Evolutionary conservation across 1,140 invertebrate genomes (phyloP).

Genomic region (Trissolcus basalis): DNA sequence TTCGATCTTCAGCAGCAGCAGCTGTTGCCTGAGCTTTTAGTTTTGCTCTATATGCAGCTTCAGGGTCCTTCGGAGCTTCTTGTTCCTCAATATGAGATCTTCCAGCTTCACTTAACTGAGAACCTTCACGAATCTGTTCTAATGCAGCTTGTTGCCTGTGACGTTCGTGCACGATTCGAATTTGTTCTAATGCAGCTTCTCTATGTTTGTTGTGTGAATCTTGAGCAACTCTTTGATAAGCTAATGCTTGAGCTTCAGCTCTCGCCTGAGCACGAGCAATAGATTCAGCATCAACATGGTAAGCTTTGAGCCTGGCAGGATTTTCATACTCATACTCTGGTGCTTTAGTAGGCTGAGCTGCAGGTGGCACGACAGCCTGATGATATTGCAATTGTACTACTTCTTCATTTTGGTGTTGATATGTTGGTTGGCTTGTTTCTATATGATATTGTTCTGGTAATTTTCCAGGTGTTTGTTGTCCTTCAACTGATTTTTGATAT

Average conservation of each 20-base stretch:
- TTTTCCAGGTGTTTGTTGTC: constrained; percentile 24
- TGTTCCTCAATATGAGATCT: constrained; percentile 66
- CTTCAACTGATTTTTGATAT: constrained; percentile 61
- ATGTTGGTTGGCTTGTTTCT: constrained; percentile 67
- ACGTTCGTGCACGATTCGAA: constrained; percentile 66
- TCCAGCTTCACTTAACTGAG: constrained; percentile 71
- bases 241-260: constrained; percentile 70
- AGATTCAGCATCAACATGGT: constrained; percentile 56
- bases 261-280: constrained; percentile 66
- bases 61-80: constrained; percentile 65
- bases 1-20: constrained; percentile 67
- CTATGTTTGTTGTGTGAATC: constrained; percentile 70
- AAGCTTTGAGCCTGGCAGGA: constrained; percentile 44
- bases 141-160: constrained; percentile 69
- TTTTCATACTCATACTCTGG: constrained; percentile 70
- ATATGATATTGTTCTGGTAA: constrained; percentile 72
- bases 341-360: constrained; percentile 46
- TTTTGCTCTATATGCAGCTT: constrained; percentile 67
- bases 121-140: constrained; percentile 71
- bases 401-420: constrained; percentile 59
- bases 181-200: constrained; percentile 68
- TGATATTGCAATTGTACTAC: constrained; percentile 62
- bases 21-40: constrained; percentile 68
- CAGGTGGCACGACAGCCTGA: constrained; percentile 37
- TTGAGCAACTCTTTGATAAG: constrained; percentile 70